Percentiles rank a stretch among this genome's conserved stretches.
Conservation (phyloP, 23 tunicate species). For the Diplosoma virens region DNA sequence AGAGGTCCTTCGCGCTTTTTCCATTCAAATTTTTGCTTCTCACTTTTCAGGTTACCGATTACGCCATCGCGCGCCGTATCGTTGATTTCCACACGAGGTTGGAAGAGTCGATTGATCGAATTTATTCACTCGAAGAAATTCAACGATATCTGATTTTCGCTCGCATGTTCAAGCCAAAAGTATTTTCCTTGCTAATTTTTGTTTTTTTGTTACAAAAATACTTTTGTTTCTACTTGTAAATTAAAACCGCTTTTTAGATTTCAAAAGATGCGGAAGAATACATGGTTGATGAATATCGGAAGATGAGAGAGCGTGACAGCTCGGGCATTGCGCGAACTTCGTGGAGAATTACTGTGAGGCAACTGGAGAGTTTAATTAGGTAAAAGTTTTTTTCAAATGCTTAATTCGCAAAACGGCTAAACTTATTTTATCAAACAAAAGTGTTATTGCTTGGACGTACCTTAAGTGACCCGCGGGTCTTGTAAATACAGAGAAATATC, state of each 20-base stretch:
- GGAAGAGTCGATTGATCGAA: slow-evolving; percentile 59
- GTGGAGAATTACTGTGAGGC: slow-evolving; percentile 98
- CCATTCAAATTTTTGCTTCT: too few relatives aligned
- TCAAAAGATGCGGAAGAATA: slow-evolving; percentile 72
- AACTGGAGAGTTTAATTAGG: slow-evolving; percentile 89
- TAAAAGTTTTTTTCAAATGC: not conserved
- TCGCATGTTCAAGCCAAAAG: slow-evolving; percentile 89
- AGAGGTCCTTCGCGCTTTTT: too few relatives aligned
- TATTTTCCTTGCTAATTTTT: not conserved
- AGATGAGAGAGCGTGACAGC: slow-evolving; percentile 94
- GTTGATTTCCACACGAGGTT: slow-evolving; percentile 82
- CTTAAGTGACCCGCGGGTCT: too few relatives aligned
- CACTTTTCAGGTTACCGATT: slow-evolving; percentile 60
- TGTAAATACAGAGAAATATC: too few relatives aligned
- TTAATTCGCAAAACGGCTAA: not conserved
- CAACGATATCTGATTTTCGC: slow-evolving; percentile 91
- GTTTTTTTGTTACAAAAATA: not conserved
- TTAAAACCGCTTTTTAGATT: slow-evolving; percentile 29
- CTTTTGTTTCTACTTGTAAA: not conserved
- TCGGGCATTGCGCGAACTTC: slow-evolving; percentile 93
- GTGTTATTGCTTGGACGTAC: too few relatives aligned
- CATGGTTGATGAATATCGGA: slow-evolving; percentile 85
- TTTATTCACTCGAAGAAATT: slow-evolving; percentile 82
- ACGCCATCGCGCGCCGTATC: slow-evolving; percentile 93
- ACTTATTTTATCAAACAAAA: too few relatives aligned